A percentile compares a stretch with the other conserved stretches of the same genome.
Conservation (phyloP, 2,888 invertebrate genomes). For the Caenorhabditis plicata region DNA sequence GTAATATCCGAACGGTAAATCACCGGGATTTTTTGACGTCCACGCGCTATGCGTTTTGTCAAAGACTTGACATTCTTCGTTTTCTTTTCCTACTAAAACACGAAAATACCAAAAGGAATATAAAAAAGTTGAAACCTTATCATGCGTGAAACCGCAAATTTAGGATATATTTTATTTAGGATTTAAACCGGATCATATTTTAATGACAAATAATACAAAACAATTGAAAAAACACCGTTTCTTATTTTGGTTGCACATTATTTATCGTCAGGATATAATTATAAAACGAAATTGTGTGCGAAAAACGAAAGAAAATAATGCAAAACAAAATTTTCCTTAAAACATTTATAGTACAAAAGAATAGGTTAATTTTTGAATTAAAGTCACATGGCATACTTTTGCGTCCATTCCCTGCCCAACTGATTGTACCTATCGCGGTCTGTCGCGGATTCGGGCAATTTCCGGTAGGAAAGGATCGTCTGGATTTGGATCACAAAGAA, state of each 20-base stretch:
- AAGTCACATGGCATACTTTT: slow-evolving; percentile 92
- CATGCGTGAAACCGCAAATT: neutral
- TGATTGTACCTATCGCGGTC: slow-evolving; percentile 92
- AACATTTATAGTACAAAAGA: slow-evolving; percentile 32
- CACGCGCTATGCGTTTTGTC: too few relatives aligned
- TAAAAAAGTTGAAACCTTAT: too few relatives aligned
- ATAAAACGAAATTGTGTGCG: slow-evolving; percentile 11
- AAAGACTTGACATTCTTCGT: too few relatives aligned
- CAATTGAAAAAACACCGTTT: too few relatives aligned
- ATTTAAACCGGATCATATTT: slow-evolving; percentile 8
- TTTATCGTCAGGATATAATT: too few relatives aligned
- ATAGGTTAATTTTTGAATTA: slow-evolving; percentile 15
- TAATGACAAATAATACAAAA: slow-evolving; percentile 2
- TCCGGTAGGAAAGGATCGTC: slow-evolving; percentile 99
- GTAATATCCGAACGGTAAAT: too few relatives aligned
- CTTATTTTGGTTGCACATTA: too few relatives aligned
- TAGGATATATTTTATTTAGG: slow-evolving; percentile 29
- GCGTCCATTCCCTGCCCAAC: slow-evolving; percentile 99
- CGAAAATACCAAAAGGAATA: too few relatives aligned
- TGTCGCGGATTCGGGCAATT: slow-evolving; percentile 99
- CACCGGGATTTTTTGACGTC: too few relatives aligned
- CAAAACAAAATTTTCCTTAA: slow-evolving; percentile 11
- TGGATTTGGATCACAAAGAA: slow-evolving; percentile 99
- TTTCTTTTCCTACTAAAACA: too few relatives aligned
- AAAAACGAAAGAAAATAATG: slow-evolving; percentile 13